A percentile compares a stretch with the other conserved stretches of the same genome.
Conservation (phyloP, 2,888 invertebrate species). For the Acleris emargana region DNA sequence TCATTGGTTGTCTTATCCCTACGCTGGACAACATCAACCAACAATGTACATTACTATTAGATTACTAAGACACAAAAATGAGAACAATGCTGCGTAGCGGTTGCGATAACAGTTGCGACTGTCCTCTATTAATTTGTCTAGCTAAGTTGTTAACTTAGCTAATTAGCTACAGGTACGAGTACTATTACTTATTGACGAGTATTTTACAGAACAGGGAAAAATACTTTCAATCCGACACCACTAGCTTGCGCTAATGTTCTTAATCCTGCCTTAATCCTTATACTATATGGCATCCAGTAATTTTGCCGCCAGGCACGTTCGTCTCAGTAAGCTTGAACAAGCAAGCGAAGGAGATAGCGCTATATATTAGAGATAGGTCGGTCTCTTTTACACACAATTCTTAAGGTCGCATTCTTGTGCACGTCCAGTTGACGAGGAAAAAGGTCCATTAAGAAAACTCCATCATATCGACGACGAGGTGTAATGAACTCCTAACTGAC, state of each 20-base stretch:
- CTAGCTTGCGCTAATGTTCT: constrained; percentile 1
- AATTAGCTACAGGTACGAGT: neutral
- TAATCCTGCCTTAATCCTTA: constrained; percentile 14
- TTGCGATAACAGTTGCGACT: no score
- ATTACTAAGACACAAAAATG: no score
- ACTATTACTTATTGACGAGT: neutral
- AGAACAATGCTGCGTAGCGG: no score
- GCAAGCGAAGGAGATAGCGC: neutral
- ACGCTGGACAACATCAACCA: no score
- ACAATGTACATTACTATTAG: no score
- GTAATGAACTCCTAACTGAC: no score
- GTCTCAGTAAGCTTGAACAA: neutral
- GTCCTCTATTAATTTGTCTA: no score
- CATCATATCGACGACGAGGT: no score
- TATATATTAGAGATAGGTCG: neutral
- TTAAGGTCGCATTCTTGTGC: no score
- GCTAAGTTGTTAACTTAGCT: no score
- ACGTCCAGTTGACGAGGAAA: neutral
- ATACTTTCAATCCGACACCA: neutral
- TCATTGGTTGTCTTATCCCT: no score
- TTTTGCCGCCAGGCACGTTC: constrained; percentile 17
- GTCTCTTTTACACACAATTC: neutral
- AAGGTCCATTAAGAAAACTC: no score
- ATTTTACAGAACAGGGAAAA: neutral
- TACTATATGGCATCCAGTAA: constrained; percentile 3